Conservation (phyloP, 1,140 invertebrate genomes). For the Drosophila funebris region DNA sequence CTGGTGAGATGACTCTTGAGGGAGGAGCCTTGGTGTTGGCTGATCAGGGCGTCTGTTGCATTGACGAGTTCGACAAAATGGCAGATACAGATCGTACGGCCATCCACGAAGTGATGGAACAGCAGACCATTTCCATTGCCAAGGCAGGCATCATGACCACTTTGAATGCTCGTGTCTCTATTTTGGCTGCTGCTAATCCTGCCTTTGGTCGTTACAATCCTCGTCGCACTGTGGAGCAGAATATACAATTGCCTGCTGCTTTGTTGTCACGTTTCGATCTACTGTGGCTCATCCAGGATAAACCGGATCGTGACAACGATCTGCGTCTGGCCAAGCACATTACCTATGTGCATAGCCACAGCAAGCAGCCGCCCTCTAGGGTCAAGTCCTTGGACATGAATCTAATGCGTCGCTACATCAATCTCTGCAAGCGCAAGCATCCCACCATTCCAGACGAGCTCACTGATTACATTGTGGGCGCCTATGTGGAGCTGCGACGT, state of each 20-base stretch:
- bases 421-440: slow-evolving; percentile 94
- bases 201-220: slow-evolving; percentile 99
- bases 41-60: slow-evolving; percentile 99
- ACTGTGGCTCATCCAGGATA: slow-evolving; percentile 98
- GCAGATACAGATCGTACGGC: slow-evolving; percentile 97
- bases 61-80: slow-evolving; percentile 99
- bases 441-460: slow-evolving; percentile 94
- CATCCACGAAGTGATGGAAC: slow-evolving; percentile 99
- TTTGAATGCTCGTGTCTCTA: slow-evolving; percentile 97
- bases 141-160: slow-evolving; percentile 99
- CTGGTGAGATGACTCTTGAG: slow-evolving; percentile 98
- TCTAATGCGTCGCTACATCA: slow-evolving; percentile 96
- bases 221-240: slow-evolving; percentile 97
- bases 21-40: slow-evolving; percentile 99
- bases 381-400: slow-evolving; percentile 95
- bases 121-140: slow-evolving; percentile 99
- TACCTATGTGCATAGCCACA: slow-evolving; percentile 98
- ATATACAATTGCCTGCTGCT: slow-evolving; percentile 99
- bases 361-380: slow-evolving; percentile 91
- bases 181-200: slow-evolving; percentile 99
- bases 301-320: slow-evolving; percentile 96
- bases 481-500: slow-evolving; percentile 96
- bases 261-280: slow-evolving; percentile 98
- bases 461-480: slow-evolving; percentile 95
- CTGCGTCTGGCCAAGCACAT: slow-evolving; percentile 97